phyloP scores from a whole-genome alignment of 2,888 invertebrate genomes.

The Nephrotoma guestfalica region DNA sequence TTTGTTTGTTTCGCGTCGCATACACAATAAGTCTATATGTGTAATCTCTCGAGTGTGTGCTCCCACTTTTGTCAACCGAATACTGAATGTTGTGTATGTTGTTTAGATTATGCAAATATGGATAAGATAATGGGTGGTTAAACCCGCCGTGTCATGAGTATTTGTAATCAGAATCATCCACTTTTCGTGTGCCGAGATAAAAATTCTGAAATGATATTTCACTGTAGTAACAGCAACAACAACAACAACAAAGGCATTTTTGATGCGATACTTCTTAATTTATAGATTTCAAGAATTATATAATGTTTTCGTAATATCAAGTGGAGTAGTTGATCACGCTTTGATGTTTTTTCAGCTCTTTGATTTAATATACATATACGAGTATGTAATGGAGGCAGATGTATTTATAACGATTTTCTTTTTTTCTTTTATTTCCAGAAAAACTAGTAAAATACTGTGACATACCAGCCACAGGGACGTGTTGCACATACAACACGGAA shows the following conservation, averaged over 20 bases:
- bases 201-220: background rate
- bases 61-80: background rate
- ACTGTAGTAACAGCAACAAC: background rate
- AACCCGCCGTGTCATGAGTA: no score
- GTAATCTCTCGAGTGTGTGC: background rate
- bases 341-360: background rate
- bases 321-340: background rate
- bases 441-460: constrained; percentile 31
- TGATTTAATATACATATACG: background rate
- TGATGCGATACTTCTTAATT: background rate
- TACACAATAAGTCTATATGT: background rate
- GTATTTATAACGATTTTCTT: background rate
- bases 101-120: background rate
- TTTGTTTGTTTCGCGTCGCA: background rate
- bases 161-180: background rate
- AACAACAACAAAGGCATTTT: background rate
- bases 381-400: background rate
- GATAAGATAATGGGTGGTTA: background rate
- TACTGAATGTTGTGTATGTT: background rate
- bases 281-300: background rate
- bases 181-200: background rate
- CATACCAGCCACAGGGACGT: constrained; percentile 35
- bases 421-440: constrained; percentile 20
- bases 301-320: background rate
- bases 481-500: constrained; percentile 46